Conservation (phyloP, 2,888 invertebrate genomes). For the Bombyx huttoni region DNA sequence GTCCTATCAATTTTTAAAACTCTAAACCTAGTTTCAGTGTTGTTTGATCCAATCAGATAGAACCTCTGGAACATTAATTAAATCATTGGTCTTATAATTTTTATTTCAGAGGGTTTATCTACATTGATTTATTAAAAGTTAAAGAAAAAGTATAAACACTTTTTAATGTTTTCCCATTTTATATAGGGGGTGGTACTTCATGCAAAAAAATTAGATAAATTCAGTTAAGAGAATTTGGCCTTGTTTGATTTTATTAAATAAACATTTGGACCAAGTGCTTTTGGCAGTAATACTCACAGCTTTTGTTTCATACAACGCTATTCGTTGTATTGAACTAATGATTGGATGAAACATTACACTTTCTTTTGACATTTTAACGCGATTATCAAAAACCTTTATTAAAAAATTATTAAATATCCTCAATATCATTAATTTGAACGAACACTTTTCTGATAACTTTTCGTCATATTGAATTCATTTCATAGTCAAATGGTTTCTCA, state of each 20-base stretch:
- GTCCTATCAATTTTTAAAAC: conserved; percentile 95
- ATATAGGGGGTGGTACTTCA: too few relatives aligned
- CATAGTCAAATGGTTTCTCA: too few relatives aligned
- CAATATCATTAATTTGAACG: too few relatives aligned
- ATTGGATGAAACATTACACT: conserved; percentile 82
- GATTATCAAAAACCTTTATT: neutral
- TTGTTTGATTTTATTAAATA: too few relatives aligned
- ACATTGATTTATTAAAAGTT: too few relatives aligned
- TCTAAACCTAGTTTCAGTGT: conserved; percentile 90
- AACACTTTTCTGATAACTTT: too few relatives aligned
- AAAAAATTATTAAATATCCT: neutral
- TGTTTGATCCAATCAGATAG: conserved; percentile 96
- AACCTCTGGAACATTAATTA: conserved; percentile 77
- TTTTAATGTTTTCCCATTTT: too few relatives aligned
- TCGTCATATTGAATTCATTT: too few relatives aligned
- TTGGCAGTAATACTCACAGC: conserved; percentile 75
- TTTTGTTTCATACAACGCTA: conserved; percentile 94
- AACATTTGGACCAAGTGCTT: neutral
- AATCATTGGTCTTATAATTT: neutral
- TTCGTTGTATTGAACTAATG: conserved; percentile 91
- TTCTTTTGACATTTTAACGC: conserved; percentile 64
- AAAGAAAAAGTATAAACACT: too few relatives aligned
- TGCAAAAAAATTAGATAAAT: too few relatives aligned
- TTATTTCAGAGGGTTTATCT: too few relatives aligned
- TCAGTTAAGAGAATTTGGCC: too few relatives aligned